Evolutionary conservation across 2,888 invertebrate genomes (phyloP).

Genomic region (Endomychus coccineus): DNA sequence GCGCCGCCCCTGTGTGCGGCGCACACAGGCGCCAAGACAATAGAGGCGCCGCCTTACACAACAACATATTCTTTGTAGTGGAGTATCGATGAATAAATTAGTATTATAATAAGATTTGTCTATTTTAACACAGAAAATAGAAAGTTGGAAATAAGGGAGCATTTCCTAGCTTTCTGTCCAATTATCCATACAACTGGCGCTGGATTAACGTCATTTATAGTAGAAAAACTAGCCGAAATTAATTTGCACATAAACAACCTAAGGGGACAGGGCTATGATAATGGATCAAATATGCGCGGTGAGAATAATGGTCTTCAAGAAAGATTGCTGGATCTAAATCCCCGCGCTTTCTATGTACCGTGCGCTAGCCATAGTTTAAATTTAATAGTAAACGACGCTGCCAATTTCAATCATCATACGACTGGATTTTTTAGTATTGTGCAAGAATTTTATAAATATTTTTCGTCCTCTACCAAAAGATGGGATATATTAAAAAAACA

Average conservation of each 20-base stretch:
- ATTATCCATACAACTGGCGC: conserved; percentile 17
- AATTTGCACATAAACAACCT: conserved; percentile 15
- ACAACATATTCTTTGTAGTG: no score
- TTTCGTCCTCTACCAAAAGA: conserved; percentile 20
- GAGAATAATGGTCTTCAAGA: conserved; percentile 23
- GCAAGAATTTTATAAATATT: conserved; percentile 26
- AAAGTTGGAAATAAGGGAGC: conserved; percentile 18
- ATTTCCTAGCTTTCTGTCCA: conserved; percentile 21
- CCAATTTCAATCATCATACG: conserved; percentile 15
- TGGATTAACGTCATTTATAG: conserved; percentile 18
- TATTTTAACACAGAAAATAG: conserved; percentile 18
- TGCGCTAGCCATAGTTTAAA: conserved; percentile 26
- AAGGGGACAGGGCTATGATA: conserved; percentile 21
- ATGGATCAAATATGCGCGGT: conserved; percentile 24
- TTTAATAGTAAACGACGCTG: conserved; percentile 27
- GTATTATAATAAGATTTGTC: conserved; percentile 23
- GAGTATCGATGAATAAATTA: conserved; percentile 25
- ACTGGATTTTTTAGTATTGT: conserved; percentile 24
- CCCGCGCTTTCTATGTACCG: conserved; percentile 27
- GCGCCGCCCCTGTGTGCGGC: no score
- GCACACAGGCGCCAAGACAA: no score
- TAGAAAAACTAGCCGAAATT: conserved; percentile 15
- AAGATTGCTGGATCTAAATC: conserved; percentile 21
- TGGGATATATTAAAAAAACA: conserved; percentile 14
- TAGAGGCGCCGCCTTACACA: no score